Base-by-base conservation (phyloP, 2,888 invertebrate genomes). In the Axea sp. region DNA sequence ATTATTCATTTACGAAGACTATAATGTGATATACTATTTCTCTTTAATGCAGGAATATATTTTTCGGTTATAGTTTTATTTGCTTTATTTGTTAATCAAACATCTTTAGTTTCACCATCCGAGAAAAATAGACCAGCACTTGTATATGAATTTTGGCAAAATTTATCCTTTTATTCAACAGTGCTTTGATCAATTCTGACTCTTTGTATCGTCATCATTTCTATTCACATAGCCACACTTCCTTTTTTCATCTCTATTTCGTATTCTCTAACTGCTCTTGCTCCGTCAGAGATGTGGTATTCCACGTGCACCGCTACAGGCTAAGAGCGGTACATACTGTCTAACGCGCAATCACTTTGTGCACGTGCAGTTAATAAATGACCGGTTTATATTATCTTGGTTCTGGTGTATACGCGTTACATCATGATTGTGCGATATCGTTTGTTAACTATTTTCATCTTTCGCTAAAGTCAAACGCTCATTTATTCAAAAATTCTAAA, bases 311-410 rank as follows among this genome's bases (percentile, higher is more conserved):
- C 67, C 57, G 71, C 55, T 69, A 65, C 30, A 33, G 41, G 51
- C 60, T 60, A 41, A 30, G 30, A 75, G 67, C 67, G 55, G 62
- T 43, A 17, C 45, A 30, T 53, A 51, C 53, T 39, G 45, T 68
- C 64, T 68, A 51, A 71, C 51, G 35, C 45, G 28, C 65, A 55
- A 55, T 71, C 71, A 62, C 71, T 65, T 71, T 67, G 51, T 72
- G 71, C 62, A 72, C 62, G 71, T 75, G 75, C 68, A 75, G 67
- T 64, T 72, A 71, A 75, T 75, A 75, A 72, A 75, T 62, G 75
- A 59, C 67, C 62, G 69, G 74, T 59, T 74, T 69, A 68, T 45
- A 64, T 68, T 73, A 68, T 62, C 57, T 62, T 49, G 49, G 67
- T 68, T 64, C 57, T 62, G 57, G 57, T 57, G 51, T 64, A 15